These are phyloP conservation scores for Colletes latitarsis DNA, from an alignment of 1,140 invertebrate species.

Conservation along the genomic window DNA sequence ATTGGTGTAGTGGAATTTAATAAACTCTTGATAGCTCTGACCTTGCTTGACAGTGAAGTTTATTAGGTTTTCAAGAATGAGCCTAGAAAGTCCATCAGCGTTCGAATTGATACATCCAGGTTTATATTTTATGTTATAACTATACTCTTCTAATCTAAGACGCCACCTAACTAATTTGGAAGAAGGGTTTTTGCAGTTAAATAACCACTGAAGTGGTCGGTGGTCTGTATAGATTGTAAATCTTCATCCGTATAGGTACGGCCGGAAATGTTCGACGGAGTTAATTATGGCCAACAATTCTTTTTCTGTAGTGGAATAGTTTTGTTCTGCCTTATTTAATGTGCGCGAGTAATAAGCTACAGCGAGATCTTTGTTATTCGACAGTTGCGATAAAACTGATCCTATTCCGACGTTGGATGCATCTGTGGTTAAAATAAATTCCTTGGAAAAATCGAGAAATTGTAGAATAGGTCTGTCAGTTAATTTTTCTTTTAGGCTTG, in stretches of 20 bases:
- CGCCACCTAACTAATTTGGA: constrained; percentile 1
- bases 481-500: neutral
- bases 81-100: neutral
- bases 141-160: neutral
- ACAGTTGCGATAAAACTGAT: constrained; percentile 32
- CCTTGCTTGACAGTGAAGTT: neutral
- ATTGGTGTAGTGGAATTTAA: constrained; percentile 24
- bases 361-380: constrained; percentile 45
- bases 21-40: constrained; percentile 1
- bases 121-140: constrained; percentile 6
- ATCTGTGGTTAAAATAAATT: neutral
- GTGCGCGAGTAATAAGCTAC: neutral
- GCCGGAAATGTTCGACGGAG: neutral
- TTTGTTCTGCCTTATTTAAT: neutral
- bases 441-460: neutral
- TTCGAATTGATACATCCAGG: neutral
- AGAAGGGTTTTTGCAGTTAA: neutral
- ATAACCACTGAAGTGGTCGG: neutral
- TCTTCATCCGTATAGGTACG: neutral
- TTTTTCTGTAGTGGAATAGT: neutral
- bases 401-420: neutral
- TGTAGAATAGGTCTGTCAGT: neutral
- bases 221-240: neutral
- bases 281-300: neutral
- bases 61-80: neutral